These are phyloP conservation scores for Drosophila murphyi DNA, from an alignment of 1,140 invertebrate genomes.

Conservation along the genomic window DNA sequence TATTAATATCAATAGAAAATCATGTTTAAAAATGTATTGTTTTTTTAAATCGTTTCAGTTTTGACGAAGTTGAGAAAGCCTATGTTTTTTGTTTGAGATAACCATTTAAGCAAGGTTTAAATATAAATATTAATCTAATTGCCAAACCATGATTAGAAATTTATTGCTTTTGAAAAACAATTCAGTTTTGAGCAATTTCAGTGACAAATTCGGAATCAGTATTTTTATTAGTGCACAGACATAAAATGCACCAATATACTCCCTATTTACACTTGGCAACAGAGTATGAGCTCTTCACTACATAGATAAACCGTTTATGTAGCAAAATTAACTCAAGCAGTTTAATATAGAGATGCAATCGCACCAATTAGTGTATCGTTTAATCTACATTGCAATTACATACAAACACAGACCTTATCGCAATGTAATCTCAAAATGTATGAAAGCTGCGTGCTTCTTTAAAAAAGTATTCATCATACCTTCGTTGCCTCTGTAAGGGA, in stretches of 20 bases:
- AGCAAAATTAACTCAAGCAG: background rate
- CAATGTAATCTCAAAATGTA: background rate
- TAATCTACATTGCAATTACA: background rate
- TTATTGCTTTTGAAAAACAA: too few species aligned
- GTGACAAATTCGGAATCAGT: too few species aligned
- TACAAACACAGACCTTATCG: background rate
- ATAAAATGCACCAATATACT: background rate
- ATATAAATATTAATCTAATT: too few species aligned
- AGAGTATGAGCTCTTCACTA: background rate
- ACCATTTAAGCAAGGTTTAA: too few species aligned
- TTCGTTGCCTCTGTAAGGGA: background rate
- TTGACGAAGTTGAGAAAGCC: too few species aligned
- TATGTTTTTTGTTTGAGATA: too few species aligned
- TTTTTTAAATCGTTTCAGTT: too few species aligned
- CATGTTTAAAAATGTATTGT: too few species aligned
- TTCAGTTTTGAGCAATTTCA: too few species aligned
- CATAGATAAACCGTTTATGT: background rate
- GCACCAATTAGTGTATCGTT: background rate
- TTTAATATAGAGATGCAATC: slow-evolving; percentile 4
- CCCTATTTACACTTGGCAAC: background rate
- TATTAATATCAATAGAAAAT: too few species aligned
- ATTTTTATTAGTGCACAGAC: too few species aligned
- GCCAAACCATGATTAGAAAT: too few species aligned
- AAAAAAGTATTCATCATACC: background rate
- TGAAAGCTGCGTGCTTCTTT: background rate